Evolutionary conservation across 2,888 invertebrate species (phyloP).

Genomic region (Orchesellides sinensis): DNA sequence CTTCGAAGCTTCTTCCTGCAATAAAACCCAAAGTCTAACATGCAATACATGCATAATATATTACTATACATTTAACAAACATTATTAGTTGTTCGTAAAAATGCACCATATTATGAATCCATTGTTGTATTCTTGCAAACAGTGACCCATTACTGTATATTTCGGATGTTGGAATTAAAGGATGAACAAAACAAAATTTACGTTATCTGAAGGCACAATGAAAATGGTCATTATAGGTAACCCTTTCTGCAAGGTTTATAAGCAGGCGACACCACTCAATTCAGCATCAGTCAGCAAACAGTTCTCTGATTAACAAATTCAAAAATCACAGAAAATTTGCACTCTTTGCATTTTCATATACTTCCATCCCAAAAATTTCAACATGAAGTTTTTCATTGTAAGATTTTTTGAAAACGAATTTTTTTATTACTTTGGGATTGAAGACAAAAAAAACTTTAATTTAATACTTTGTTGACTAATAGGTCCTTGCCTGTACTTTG

Average conservation of each 20-base stretch:
- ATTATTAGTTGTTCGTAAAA: background rate
- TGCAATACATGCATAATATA: background rate
- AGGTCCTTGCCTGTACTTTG: constrained; percentile 52
- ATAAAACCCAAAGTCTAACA: constrained; percentile 32
- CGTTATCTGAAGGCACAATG: background rate
- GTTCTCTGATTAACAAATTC: constrained; percentile 22
- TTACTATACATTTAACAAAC: background rate
- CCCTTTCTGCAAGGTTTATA: constrained; percentile 54
- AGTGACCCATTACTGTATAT: background rate
- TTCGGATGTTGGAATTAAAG: background rate
- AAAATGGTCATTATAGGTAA: constrained; percentile 33
- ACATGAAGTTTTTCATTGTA: constrained; percentile 60
- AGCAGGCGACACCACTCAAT: constrained; percentile 10
- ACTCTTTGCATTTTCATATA: background rate
- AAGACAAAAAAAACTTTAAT: background rate
- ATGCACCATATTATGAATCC: background rate
- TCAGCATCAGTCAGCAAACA: constrained; percentile 43
- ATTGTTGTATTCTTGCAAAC: background rate
- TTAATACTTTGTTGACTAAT: background rate
- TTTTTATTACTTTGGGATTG: background rate
- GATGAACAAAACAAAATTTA: background rate
- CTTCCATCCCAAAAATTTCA: background rate
- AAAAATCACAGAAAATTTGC: constrained; percentile 12
- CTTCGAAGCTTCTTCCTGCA: constrained; percentile 46
- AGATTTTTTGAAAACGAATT: background rate